These are phyloP conservation scores for Aelia acuminata DNA, from an alignment of 2,888 invertebrate genomes.

Conservation along the genomic window DNA sequence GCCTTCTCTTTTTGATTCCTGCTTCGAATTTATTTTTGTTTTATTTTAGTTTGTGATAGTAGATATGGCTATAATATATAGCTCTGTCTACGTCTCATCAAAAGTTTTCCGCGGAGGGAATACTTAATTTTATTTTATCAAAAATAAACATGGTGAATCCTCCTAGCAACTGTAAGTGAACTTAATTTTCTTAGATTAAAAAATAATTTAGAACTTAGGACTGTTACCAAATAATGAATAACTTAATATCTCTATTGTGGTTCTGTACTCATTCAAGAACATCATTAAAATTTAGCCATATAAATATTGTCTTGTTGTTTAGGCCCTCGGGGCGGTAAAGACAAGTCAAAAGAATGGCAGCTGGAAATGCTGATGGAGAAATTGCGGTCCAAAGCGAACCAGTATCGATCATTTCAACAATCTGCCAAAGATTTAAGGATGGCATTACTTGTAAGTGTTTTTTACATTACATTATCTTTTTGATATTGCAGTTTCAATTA, in stretches of 20 bases:
- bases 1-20: background rate
- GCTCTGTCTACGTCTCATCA: constrained; percentile 34
- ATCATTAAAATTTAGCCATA: background rate
- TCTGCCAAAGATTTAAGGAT: constrained; percentile 90
- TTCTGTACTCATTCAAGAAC: background rate
- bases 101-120: background rate
- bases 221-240: background rate
- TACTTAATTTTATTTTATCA: constrained; percentile 5
- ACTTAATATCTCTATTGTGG: background rate
- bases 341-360: constrained; percentile 82
- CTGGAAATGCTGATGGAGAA: constrained; percentile 93
- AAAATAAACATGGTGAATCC: constrained; percentile 52
- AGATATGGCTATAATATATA: constrained; percentile 47
- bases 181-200: background rate
- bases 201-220: background rate
- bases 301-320: background rate
- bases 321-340: constrained; percentile 67
- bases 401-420: constrained; percentile 86
- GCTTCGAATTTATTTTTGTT: constrained; percentile 30
- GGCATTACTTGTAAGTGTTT: constrained; percentile 81
- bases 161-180: constrained; percentile 53
- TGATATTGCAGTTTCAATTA: background rate
- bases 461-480: background rate
- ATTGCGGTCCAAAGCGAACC: constrained; percentile 85
- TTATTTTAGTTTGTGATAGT: constrained; percentile 44